Base-by-base conservation (phyloP, 2,113 vertebrate genomes). In the Aramus guarauna region DNA sequence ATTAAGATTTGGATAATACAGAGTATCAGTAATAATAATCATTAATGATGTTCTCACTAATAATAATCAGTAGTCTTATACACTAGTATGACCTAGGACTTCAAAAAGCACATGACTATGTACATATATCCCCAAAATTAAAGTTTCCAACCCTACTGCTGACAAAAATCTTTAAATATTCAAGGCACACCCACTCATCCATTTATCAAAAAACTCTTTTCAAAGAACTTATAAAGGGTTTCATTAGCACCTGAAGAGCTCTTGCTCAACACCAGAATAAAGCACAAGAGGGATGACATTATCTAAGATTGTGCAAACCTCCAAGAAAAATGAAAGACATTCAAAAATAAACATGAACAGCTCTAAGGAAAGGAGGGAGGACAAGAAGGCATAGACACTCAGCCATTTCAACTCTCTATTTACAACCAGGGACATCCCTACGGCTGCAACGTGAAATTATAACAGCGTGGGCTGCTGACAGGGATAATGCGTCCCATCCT, bases 401-500 rank as follows among this genome's bases (percentile, higher is more conserved):
- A 45, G 32, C 12, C 53, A 30, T 14, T 47, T 55, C 55, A 50
- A 2, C 29, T 30, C 23, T 26, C 8, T 3, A 1, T 12, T 45
- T 41, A 12, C 43, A 37, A 18, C 5, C 64, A 22, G 22, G n/a
- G 39, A 12, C 58, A 76, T 37, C 55, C 18, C 45, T 8, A 0
- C 0, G n/a, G 56, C 85, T 30, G 18, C 29, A 34, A 2, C 30
- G 68, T 2, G 59, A 3, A 76, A 6, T 6, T 5, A 0, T 0
- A 21, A 19, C 3, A 12, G 12, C 10, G 6, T 0, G 1, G 17
- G 41, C 60, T 26, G 78, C 78, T 5, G n/a, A 8, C 23, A 23
- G 41, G 24, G 37, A 2, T 5, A 15, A 18, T 0, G 0, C 4
- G 56, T 6, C 30, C 36, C 16, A n/a, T 2, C 74, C 15, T 5